Conservation (phyloP, 30 jellyfish, hydroid and myxozoan genomes). For the Cassiopea xamachana region DNA sequence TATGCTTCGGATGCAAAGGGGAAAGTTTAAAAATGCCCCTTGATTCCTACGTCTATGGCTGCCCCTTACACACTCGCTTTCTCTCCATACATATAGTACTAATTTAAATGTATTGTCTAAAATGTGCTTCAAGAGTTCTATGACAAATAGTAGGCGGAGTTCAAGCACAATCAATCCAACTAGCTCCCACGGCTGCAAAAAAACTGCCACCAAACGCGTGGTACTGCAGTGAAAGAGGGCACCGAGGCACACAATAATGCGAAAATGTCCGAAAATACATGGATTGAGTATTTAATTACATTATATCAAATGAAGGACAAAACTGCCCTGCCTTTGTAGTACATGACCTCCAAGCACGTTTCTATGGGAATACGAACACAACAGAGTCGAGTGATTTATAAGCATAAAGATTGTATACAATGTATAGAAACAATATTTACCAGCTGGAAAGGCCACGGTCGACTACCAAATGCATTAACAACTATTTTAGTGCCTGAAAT, state of each 20-base stretch:
- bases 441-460: not conserved
- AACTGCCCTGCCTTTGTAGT: not conserved
- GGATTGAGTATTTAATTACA: not conserved
- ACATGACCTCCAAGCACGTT: not conserved
- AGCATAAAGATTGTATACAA: not conserved
- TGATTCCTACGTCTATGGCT: no score
- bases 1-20: no score
- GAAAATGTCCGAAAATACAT: not conserved
- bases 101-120: no score
- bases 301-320: not conserved
- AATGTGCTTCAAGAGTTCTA: no score
- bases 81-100: no score
- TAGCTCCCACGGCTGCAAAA: no score
- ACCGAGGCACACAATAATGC: not conserved
- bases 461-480: not conserved
- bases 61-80: no score
- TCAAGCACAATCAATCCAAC: no score
- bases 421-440: no score
- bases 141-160: no score
- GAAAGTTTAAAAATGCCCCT: no score
- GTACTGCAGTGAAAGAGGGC: not conserved
- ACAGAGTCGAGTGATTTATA: not conserved
- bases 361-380: conserved; percentile 14
- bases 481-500: not conserved
- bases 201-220: not conserved